These are phyloP conservation scores for Scophthalmus maximus DNA, from an alignment of 2,113 vertebrate genomes.

Conservation along the genomic window DNA sequence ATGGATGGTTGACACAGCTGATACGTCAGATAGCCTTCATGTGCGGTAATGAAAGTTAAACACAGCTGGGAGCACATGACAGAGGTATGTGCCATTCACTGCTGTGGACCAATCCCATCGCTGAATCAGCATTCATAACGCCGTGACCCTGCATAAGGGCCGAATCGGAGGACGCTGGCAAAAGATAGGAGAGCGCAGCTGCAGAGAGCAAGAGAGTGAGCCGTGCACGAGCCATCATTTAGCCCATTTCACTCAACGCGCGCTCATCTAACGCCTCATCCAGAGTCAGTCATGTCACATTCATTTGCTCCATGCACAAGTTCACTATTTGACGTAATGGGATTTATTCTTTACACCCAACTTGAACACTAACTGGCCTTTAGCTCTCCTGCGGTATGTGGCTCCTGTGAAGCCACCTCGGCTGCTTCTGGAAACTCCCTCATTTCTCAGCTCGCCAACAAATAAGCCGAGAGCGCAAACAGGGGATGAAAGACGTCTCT, in stretches of 20 bases:
- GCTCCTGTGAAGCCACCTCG: conserved; percentile 29
- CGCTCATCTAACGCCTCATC: conserved; percentile 54
- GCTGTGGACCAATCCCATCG: conserved; percentile 49
- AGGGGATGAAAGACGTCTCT: not conserved
- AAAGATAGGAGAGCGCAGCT: conserved; percentile 59
- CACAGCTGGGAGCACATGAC: conserved; percentile 67
- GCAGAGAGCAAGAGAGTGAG: conserved; percentile 29
- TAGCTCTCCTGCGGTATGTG: conserved; percentile 27
- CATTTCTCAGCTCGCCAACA: conserved; percentile 13
- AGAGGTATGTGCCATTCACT: conserved; percentile 42
- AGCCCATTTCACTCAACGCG: conserved; percentile 61
- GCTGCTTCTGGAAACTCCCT: conserved; percentile 35
- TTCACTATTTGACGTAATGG: conserved; percentile 44
- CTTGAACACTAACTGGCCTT: not conserved
- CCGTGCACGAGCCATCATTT: conserved; percentile 18
- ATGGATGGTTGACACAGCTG: conserved; percentile 66
- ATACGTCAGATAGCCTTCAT: conserved; percentile 56
- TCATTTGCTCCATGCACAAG: conserved; percentile 37
- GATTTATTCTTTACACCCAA: conserved; percentile 38
- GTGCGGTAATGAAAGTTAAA: conserved; percentile 70
- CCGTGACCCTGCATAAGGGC: conserved; percentile 54
- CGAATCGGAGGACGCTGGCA: conserved; percentile 27
- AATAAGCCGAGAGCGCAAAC: not conserved
- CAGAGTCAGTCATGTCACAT: conserved; percentile 40
- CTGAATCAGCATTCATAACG: conserved; percentile 25